Evolutionary conservation across 2,888 invertebrate species (phyloP), one percentile per base, ranked within the genome.

Genomic region (Rhorus exstirpatorius): DNA sequence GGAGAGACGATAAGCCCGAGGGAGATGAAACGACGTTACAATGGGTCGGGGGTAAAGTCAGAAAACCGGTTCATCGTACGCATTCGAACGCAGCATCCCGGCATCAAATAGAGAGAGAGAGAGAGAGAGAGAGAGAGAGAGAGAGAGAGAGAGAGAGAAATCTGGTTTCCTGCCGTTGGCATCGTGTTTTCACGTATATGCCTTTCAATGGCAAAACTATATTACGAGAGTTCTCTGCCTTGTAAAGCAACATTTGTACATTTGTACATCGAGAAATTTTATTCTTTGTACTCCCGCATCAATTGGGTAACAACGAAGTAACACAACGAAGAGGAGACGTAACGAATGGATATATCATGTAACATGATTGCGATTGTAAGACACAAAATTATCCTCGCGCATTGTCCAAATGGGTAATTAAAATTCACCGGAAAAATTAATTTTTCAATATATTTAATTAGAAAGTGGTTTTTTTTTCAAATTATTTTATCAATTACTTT

Each of bases 41-140:
- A 67, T 70, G 80, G 60, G 75, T 83, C 74, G 79, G 78, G 76
- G 79, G 78, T 77, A 81, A 77, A 80, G 72, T 67, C 77, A 82
- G 58, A 79, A 80, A 87, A 86, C 87, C 86, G 83, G 85, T 85
- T 87, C 84, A 68, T 79, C 76, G 78, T 81, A 79, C 74, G 86
- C 81, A 83, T 77, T 72, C 61, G 51, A 77, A 77, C 55, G 61
- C 55, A 78, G 70, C 70, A 63, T 41, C 77, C 60, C 58, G 38
- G 63, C 14, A 61, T 3, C 21, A 49, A 53, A 35, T 35, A 60
- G 10, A 49, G 17, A 38, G 21, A 72, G 14, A 76, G 74, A 75
- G 65, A 31, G 35, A 38, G 21, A 38, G 14, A 38, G 24, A 21
- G 53, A 53, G n/a, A 53, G 14, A 53, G 38, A 14, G n/a, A 35